A percentile compares a stretch with the other conserved stretches of the same genome.
Evolutionary conservation across 1,140 invertebrate genomes (phyloP).

Genomic region (Drosophila ficusphila): DNA sequence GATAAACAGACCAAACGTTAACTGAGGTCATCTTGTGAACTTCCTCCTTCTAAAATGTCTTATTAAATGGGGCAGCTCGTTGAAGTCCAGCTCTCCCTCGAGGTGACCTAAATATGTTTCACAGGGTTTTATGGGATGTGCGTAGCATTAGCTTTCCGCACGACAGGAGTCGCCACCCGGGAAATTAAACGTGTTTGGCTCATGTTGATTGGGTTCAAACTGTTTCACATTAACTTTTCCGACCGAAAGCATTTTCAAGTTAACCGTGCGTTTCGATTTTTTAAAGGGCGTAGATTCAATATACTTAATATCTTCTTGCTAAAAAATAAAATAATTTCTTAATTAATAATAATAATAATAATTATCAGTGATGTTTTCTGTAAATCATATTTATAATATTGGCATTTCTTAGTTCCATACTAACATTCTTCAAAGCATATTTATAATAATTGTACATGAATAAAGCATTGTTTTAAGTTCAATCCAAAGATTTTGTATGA

Average conservation of each 20-base stretch:
- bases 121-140: background rate
- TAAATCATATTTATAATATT: too few species aligned
- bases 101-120: constrained; percentile 51
- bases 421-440: too few species aligned
- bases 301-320: too few species aligned
- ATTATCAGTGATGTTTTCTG: too few species aligned
- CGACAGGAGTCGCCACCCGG: constrained; percentile 25
- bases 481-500: too few species aligned
- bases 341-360: too few species aligned
- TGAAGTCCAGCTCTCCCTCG: constrained; percentile 21
- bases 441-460: too few species aligned
- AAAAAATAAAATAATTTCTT: too few species aligned
- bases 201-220: constrained; percentile 12
- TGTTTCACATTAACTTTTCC: background rate
- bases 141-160: constrained; percentile 24
- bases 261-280: background rate
- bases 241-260: constrained; percentile 2
- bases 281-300: too few species aligned
- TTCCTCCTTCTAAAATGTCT: background rate
- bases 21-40: constrained; percentile 22
- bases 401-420: too few species aligned
- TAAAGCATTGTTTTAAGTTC: too few species aligned
- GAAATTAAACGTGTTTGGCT: constrained; percentile 10
- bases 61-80: constrained; percentile 25
- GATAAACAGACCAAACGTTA: background rate